Evolutionary conservation across 2,113 vertebrate genomes (phyloP), one percentile per base, ranked within the genome.

Genomic region (Oncorhynchus keta): DNA sequence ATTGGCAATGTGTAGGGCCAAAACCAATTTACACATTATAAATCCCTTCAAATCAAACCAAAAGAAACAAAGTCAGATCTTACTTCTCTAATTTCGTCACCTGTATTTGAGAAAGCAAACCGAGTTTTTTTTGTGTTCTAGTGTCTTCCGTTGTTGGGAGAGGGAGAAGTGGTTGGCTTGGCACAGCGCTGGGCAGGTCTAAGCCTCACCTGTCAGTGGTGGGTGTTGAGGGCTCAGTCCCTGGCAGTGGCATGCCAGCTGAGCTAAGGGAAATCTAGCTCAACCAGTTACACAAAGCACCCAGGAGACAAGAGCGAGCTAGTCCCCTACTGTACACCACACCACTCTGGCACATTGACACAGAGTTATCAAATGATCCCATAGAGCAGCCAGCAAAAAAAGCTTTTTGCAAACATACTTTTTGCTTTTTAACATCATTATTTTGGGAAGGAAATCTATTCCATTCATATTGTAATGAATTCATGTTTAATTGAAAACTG

Each of bases 161-260:
- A 62, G 59, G 81, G 80, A 87, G 85, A 75, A 78, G 83, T 76
- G 76, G 77, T 84, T 86, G 84, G 82, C 80, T 77, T 88, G 82
- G 87, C 79, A 79, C 77, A 73, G 76, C 76, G 59, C 73, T 75
- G 81, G 61, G 70, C 62, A 80, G 83, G 83, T 88, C 85, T 86
- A 87, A 86, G 89, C 81, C 77, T 89, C 82, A 83, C 84, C 87
- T 88, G 87, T 90, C 87, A 88, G 84, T 79, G 83, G 85, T 62
- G 59, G 84, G 86, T 62, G 59, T 62, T 62, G 59, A 62, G 59
- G 59, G 59, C 59, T 62, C 59, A 62, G 59, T 22, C 59, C 18
- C 16, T 62, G 59, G 59, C 59, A 22, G 73, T 89, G 87, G 83
- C 79, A 82, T 86, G 84, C 78, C 77, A 84, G 84, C 81, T 89